Base-by-base conservation (phyloP, 2,113 vertebrate genomes). In the Rhinopomastus cyanomelas region DNA sequence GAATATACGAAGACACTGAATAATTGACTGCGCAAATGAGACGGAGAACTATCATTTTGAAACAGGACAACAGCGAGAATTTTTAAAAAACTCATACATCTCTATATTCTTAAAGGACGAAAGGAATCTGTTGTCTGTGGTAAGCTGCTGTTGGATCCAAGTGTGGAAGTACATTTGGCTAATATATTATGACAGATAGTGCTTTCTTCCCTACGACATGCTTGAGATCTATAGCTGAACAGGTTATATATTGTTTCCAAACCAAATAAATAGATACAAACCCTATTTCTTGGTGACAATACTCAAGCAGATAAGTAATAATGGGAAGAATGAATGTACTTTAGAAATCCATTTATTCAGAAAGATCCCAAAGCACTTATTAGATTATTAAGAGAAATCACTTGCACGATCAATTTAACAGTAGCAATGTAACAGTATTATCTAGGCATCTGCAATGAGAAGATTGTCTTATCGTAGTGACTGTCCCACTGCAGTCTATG, bases 161-260 rank as follows among this genome's bases (percentile, higher is more conserved):
- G 72, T 93, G 66, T 84, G 60, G 94, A 82, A 65, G 85, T 44
- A 86, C 39, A 73, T 96, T 93, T 95, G 81, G 72, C 71, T 90
- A 72, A 92, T 90, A 62, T 8, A 87, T 88, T 92, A 32, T 88
- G 95, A 90, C 75, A 94, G 69, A 90, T 79, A 87, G 9, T 61
- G 21, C 52, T 90, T 84, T 85, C 44, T 44, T 92, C 95, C 84
- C 48, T 87, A 5, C 74, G 87, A 84, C 87, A 92, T 93, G 89
- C 95, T 96, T 87, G 95, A 96, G 71, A 96, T 89, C 87, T 92
- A 39, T 87, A 89, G 88, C 83, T 96, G 90, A 73, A 67, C 65
- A 84, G 85, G 96, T 96, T 86, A 95, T 85, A 57, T 68, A 91
- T 95, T 97, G 91, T 96, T 97, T 96, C 95, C 94, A 94, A 97